Percentiles rank a stretch among this genome's conserved stretches.
Evolutionary conservation across 2,113 vertebrate genomes (phyloP).

Genomic region (Passer domesticus): DNA sequence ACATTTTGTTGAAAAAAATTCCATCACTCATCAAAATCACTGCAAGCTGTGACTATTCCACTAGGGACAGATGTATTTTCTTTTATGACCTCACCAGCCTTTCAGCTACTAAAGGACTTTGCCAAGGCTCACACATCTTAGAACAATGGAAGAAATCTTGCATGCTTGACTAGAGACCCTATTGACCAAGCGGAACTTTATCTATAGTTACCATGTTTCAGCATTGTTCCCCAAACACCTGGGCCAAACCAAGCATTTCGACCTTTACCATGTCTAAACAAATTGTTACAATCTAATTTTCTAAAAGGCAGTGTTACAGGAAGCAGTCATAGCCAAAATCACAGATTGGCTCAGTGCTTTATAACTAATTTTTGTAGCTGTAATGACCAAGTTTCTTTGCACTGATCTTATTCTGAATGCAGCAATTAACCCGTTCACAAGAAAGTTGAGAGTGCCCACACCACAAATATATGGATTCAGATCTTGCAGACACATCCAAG

Average conservation of each 20-base stretch:
- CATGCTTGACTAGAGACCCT: constrained; percentile 27
- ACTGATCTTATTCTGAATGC: background rate
- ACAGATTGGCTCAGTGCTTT: background rate
- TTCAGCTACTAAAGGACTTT: background rate
- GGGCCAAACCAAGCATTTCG: constrained; percentile 47
- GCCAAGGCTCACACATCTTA: background rate
- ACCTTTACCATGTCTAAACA: background rate
- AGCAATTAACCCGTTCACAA: background rate
- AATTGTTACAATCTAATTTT: background rate
- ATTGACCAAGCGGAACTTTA: constrained; percentile 1
- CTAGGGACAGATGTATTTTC: background rate
- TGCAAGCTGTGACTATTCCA: background rate
- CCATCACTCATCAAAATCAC: background rate
- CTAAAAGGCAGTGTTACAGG: background rate
- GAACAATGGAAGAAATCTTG: constrained; percentile 43
- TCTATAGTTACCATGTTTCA: background rate
- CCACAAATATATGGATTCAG: background rate
- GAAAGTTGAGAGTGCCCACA: background rate
- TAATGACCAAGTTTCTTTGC: background rate
- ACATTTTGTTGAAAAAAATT: background rate
- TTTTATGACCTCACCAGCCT: background rate
- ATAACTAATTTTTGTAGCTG: background rate
- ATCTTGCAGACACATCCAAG: background rate
- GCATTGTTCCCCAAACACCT: constrained; percentile 59
- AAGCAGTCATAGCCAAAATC: background rate